These are phyloP conservation scores for Globicephala melas DNA, from an alignment of 2,113 vertebrate genomes.

Conservation along the genomic window DNA sequence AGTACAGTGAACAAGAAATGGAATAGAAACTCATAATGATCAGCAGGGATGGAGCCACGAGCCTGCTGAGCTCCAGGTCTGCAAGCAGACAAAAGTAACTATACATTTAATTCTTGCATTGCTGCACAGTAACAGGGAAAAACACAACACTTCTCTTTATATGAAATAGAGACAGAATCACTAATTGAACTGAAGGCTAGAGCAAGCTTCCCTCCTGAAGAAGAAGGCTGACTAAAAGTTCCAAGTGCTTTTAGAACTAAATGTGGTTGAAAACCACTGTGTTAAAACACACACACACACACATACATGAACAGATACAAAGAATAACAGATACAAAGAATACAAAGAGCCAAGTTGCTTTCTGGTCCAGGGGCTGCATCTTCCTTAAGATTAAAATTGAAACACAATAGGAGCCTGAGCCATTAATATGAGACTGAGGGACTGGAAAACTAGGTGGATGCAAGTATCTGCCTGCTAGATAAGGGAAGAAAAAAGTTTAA, in stretches of 20 bases:
- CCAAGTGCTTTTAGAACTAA: not conserved
- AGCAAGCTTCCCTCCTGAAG: not conserved
- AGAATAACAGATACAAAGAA: not conserved
- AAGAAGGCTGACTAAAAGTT: not conserved
- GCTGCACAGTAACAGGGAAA: not conserved
- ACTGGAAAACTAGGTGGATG: not conserved
- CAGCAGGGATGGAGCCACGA: not conserved
- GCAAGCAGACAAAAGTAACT: not conserved
- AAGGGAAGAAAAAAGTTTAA: not conserved
- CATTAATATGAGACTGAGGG: not conserved
- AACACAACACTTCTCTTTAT: not conserved
- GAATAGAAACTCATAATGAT: not conserved
- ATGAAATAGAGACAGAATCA: not conserved
- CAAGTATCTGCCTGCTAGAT: not conserved
- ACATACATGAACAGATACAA: not conserved
- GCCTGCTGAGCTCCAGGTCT: not conserved
- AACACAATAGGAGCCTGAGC: not conserved
- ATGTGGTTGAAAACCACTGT: not conserved
- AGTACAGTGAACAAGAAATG: not conserved
- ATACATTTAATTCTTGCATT: not conserved
- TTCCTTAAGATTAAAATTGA: not conserved
- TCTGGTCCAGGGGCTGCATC: not conserved
- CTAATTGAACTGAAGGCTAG: not conserved
- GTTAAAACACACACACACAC: too few relatives aligned
- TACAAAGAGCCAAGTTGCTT: not conserved